Evolutionary conservation across 1,140 invertebrate genomes (phyloP), one percentile per base, ranked within the genome.

Genomic region (Euwallacea similis): DNA sequence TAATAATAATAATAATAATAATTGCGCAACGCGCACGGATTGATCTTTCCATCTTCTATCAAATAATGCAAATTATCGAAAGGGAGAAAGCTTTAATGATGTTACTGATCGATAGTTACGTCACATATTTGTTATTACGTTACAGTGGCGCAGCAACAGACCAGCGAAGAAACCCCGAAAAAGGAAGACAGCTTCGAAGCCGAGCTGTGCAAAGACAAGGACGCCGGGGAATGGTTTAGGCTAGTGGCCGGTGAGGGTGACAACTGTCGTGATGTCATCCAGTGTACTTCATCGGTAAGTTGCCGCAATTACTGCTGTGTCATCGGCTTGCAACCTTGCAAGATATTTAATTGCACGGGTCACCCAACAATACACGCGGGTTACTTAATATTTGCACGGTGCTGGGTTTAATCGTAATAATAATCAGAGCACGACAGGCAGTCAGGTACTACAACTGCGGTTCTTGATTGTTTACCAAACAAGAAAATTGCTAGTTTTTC

Each of bases 211-310:
- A 94, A 95, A 85, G 93, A 94, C 82, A 95, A 95, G 84, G 94
- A 95, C 82, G 93, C 94, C n/a, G 94, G 94, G 59, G 94, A 97
- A 84, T 97, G 94, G 93, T 97, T 97, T 85, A 88, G 95, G 77
- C 83, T 97, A 74, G 91, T 93, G 21, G 89, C 91, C 53, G 92
- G 92, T 73, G 93, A 95, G 80, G 93, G 93, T 79, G 94, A 97
- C 84, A 94, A 93, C 80, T 97, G 95, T 83, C 89, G 95, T 81
- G 94, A 97, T 86, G 95, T 97, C 75, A 96, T 97, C 79, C 94
- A 96, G 82, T 97, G 95, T 84, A 97, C 95, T 71, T 94, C 93
- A 78, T 95, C 94, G 78, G 91, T 91, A 80, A 86, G 86, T 88
- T 10, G n/a, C 55, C 13, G 9, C n/a, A 33, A 33, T 4, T 6